These are phyloP conservation scores for Semnornis frantzii DNA, from an alignment of 2,113 vertebrate species.

Conservation along the genomic window DNA sequence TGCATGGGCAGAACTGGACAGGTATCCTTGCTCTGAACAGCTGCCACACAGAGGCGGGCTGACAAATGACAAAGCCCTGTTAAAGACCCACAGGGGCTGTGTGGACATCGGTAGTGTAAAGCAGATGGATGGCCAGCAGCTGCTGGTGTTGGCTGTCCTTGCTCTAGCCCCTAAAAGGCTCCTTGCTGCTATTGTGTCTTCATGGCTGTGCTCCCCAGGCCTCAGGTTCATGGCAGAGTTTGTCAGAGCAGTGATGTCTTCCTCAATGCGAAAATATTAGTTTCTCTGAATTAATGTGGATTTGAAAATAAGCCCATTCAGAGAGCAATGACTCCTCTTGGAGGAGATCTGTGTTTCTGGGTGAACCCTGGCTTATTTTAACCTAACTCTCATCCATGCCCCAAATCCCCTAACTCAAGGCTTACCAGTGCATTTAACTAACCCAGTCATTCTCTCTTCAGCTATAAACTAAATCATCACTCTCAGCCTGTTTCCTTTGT, in stretches of 20 bases:
- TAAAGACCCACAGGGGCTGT: neutral
- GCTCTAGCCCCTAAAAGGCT: neutral
- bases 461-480: neutral
- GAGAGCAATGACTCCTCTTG: neutral
- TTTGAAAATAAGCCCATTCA: neutral
- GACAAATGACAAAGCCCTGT: neutral
- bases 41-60: accelerated
- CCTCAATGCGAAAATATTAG: neutral
- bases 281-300: neutral
- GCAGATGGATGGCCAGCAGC: neutral
- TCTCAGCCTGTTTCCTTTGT: constrained; percentile 2
- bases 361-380: neutral
- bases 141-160: neutral
- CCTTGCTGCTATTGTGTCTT: neutral
- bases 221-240: accelerated
- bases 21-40: neutral
- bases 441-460: neutral
- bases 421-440: neutral
- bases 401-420: neutral
- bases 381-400: neutral
- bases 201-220: neutral
- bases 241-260: neutral
- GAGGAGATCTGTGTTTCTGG: neutral
- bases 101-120: neutral
- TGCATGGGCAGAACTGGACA: accelerated